Percentiles rank a stretch among this genome's conserved stretches.
phyloP scores from a whole-genome alignment of 2,797 vertebrate genomes.

The Denticeps clupeoides region DNA sequence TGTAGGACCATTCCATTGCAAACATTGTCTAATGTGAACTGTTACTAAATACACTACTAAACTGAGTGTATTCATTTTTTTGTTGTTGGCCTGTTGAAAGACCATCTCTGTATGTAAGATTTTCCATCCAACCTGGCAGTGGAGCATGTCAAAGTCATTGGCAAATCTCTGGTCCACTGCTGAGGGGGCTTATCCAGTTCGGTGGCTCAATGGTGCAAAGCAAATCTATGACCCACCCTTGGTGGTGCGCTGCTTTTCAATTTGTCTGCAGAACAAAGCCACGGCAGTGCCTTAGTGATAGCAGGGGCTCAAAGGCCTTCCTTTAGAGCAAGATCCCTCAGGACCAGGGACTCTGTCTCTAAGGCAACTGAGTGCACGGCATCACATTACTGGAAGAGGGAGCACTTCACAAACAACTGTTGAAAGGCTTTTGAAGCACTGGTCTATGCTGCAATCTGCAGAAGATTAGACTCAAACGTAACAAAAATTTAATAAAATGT shows the following conservation, averaged over 20 bases:
- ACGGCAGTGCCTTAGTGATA: background rate
- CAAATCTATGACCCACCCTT: background rate
- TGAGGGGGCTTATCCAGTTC: too few species aligned
- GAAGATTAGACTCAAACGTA: background rate
- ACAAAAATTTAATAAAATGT: background rate
- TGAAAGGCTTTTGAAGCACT: background rate
- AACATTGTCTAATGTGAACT: too few species aligned
- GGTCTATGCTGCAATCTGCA: background rate
- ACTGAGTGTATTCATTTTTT: too few species aligned
- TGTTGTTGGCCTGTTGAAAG: too few species aligned
- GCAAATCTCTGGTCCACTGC: too few species aligned
- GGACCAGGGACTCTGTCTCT: background rate
- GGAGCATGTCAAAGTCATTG: too few species aligned
- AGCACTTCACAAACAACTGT: too few species aligned
- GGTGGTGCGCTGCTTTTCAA: background rate
- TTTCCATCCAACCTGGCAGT: too few species aligned
- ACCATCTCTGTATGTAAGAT: too few species aligned
- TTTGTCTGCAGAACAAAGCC: background rate
- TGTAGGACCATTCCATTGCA: too few species aligned
- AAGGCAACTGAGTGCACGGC: constrained; percentile 3
- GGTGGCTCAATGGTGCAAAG: too few species aligned
- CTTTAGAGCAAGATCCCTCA: background rate
- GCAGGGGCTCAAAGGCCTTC: background rate
- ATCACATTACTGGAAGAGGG: background rate
- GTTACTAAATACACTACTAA: too few species aligned